phyloP scores from a whole-genome alignment of 1,140 invertebrate species.

The Zaprionus taronus region DNA sequence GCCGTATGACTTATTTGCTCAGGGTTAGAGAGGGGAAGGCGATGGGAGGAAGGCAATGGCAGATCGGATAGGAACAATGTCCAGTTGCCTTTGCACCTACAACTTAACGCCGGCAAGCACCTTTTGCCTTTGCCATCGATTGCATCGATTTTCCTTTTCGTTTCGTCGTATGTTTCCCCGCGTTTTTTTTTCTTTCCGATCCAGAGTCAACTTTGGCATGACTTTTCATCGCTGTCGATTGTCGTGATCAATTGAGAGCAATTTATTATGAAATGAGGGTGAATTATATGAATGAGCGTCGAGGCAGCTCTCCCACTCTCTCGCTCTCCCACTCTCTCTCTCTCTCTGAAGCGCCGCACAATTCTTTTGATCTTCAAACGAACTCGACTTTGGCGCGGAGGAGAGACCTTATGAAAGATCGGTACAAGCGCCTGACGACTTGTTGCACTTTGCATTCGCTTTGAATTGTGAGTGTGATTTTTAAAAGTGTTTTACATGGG shows the following conservation, averaged over 20 bases:
- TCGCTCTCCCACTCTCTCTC: slow-evolving; percentile 23
- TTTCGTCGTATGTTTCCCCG: slow-evolving; percentile 64
- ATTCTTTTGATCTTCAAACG: slow-evolving; percentile 79
- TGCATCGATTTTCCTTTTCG: slow-evolving; percentile 28
- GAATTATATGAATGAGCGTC: slow-evolving; percentile 84
- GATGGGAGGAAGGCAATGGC: neutral
- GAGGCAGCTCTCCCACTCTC: slow-evolving; percentile 21
- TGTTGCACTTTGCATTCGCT: slow-evolving; percentile 78
- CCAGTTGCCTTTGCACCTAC: slow-evolving; percentile 73
- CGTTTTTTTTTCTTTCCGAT: slow-evolving; percentile 37
- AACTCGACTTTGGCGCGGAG: slow-evolving; percentile 14
- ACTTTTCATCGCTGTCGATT: slow-evolving; percentile 84
- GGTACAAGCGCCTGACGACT: slow-evolving; percentile 72
- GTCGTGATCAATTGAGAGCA: slow-evolving; percentile 85
- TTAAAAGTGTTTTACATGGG: slow-evolving; percentile 84
- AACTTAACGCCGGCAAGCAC: slow-evolving; percentile 73
- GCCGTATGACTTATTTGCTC: slow-evolving; percentile 75
- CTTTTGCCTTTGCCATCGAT: slow-evolving; percentile 43
- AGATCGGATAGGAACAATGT: slow-evolving; percentile 38
- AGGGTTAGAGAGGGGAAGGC: slow-evolving; percentile 13
- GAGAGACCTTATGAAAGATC: slow-evolving; percentile 69
- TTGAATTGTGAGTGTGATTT: slow-evolving; percentile 83
- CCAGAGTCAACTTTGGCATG: slow-evolving; percentile 80
- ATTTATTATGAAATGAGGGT: slow-evolving; percentile 85
- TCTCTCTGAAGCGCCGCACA: slow-evolving; percentile 72